Evolutionary conservation across 2,113 vertebrate species (phyloP).

Genomic region (Jaculus jaculus): DNA sequence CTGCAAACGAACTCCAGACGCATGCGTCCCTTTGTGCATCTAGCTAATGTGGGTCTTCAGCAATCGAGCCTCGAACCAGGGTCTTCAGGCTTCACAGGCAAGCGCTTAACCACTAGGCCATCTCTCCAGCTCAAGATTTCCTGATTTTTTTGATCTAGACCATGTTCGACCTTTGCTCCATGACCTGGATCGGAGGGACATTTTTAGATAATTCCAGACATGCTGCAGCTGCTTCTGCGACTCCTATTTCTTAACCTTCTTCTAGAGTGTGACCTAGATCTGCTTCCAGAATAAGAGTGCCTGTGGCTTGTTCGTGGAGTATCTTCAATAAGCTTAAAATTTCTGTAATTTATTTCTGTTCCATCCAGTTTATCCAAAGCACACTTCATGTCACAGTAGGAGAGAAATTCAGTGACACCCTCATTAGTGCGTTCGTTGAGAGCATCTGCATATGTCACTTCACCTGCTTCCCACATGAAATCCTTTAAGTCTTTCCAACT

Average conservation of each 20-base stretch:
- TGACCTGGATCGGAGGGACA: conserved; percentile 90
- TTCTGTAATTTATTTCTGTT: conserved; percentile 96
- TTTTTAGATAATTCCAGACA: conserved; percentile 88
- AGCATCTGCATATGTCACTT: conserved; percentile 98
- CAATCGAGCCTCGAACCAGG: too few relatives aligned
- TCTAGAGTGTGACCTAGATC: conserved; percentile 94
- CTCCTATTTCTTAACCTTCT: conserved; percentile 93
- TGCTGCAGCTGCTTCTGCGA: conserved; percentile 91
- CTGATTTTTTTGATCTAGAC: conserved; percentile 90
- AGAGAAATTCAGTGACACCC: conserved; percentile 97
- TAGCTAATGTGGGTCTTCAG: too few relatives aligned
- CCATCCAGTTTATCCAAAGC: conserved; percentile 97
- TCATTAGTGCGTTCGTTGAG: conserved; percentile 98
- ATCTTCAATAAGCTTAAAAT: conserved; percentile 96
- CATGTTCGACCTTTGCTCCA: conserved; percentile 90
- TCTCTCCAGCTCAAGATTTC: too few relatives aligned
- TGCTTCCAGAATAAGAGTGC: conserved; percentile 94
- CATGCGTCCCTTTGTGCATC: too few relatives aligned
- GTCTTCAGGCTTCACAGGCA: too few relatives aligned
- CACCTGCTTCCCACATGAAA: conserved; percentile 98
- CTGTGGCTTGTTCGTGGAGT: conserved; percentile 89
- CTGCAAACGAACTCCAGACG: too few relatives aligned
- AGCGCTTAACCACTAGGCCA: too few relatives aligned
- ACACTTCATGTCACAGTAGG: conserved; percentile 95
- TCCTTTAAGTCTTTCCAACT: conserved; percentile 99